These are phyloP conservation scores for Scaptomyza graminum DNA, from an alignment of 1,140 invertebrate genomes.

Conservation along the genomic window DNA sequence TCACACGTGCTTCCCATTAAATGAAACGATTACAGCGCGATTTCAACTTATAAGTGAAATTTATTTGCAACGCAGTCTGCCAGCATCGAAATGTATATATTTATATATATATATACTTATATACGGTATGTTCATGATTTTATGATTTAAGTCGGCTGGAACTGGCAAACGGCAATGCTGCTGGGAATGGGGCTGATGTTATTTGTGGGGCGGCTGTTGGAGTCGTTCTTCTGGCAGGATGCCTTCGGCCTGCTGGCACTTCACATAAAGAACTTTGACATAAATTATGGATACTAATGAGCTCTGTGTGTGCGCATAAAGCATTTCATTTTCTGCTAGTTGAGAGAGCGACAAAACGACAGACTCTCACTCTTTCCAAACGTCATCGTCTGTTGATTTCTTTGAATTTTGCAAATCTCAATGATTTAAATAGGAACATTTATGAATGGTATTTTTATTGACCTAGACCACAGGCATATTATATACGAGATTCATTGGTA, in stretches of 20 bases:
- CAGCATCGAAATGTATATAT: slow-evolving; percentile 18
- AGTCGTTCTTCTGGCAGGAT: slow-evolving; percentile 11
- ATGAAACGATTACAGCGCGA: slow-evolving; percentile 74
- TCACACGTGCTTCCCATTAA: slow-evolving; percentile 83
- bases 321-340: slow-evolving; percentile 51
- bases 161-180: slow-evolving; percentile 11
- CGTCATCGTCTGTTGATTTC: slow-evolving; percentile 22
- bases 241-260: slow-evolving; percentile 46
- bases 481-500: too few relatives aligned
- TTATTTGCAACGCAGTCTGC: slow-evolving; percentile 70
- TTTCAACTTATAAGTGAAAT: slow-evolving; percentile 76
- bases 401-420: slow-evolving; percentile 29
- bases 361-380: too few relatives aligned
- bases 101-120: slow-evolving; percentile 13
- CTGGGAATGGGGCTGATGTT: slow-evolving; percentile 25
- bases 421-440: slow-evolving; percentile 16
- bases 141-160: slow-evolving; percentile 56
- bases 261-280: slow-evolving; percentile 77
- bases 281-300: slow-evolving; percentile 82
- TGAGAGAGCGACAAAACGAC: slow-evolving; percentile 6
- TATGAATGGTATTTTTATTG: slow-evolving; percentile 26
- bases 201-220: slow-evolving; percentile 52
- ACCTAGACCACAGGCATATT: neutral
- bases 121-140: slow-evolving; percentile 50
- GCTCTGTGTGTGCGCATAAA: slow-evolving; percentile 71